These are phyloP conservation scores for Butorides virescens DNA, from an alignment of 2,113 vertebrate species.

Conservation along the genomic window DNA sequence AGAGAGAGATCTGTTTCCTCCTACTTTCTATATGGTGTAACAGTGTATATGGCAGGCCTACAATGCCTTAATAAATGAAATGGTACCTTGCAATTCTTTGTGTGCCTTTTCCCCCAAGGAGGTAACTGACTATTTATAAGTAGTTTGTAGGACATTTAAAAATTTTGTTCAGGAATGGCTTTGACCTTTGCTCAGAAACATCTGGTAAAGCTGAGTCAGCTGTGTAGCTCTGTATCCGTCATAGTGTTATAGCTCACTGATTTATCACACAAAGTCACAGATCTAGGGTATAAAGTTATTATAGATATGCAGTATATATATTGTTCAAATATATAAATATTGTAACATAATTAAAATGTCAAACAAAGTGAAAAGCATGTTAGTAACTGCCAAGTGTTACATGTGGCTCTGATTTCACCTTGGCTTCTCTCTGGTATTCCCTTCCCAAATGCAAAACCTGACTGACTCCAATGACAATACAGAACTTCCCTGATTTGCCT, in stretches of 20 bases:
- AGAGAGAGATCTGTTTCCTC: background rate
- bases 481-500: background rate
- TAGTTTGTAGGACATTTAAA: background rate
- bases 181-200: background rate
- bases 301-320: background rate
- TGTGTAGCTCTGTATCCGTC: background rate
- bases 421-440: background rate
- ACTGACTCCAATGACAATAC: background rate
- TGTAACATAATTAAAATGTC: background rate
- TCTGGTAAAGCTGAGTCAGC: constrained; percentile 1
- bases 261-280: background rate
- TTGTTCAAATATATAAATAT: background rate
- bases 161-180: background rate
- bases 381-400: background rate
- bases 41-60: background rate
- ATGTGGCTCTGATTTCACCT: background rate
- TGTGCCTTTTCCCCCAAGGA: background rate
- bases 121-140: background rate
- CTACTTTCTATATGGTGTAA: background rate
- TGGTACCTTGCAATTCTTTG: background rate
- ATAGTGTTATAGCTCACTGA: background rate
- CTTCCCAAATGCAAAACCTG: background rate
- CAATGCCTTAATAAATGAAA: background rate
- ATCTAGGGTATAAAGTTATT: background rate
- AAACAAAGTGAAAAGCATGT: background rate